Evolutionary conservation across 2,113 vertebrate genomes (phyloP).

Genomic region (Tenrec ecaudatus): DNA sequence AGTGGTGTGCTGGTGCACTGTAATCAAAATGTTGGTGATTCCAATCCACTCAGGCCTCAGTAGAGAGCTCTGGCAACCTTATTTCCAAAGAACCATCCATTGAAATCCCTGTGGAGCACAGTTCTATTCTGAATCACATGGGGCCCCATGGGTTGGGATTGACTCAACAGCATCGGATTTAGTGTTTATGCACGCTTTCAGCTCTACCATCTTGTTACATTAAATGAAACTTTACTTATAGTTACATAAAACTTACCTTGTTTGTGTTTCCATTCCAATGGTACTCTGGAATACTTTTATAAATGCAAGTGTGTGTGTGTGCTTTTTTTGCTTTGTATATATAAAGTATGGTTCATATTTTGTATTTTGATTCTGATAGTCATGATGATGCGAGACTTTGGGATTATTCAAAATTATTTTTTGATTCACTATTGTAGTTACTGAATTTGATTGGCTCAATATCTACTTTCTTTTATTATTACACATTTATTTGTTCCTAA

Average conservation of each 20-base stretch:
- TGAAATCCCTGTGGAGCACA: not conserved
- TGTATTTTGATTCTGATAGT: not conserved
- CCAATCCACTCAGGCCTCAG: not conserved
- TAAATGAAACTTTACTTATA: not conserved
- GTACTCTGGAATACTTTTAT: not conserved
- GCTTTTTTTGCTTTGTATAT: not conserved
- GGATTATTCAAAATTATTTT: not conserved
- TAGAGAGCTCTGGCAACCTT: not conserved
- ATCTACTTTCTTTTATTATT: not conserved
- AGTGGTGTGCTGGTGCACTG: not conserved
- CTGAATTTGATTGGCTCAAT: too few species aligned
- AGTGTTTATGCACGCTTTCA: not conserved
- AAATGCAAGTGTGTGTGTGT: too few species aligned
- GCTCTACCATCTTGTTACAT: not conserved
- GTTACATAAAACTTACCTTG: not conserved
- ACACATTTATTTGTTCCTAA: not conserved
- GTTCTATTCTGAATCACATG: not conserved
- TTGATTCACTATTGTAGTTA: not conserved
- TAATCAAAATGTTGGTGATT: not conserved
- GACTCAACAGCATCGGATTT: not conserved
- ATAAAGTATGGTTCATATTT: not conserved
- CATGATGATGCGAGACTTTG: not conserved
- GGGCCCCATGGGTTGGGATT: not conserved
- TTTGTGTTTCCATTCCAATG: not conserved
- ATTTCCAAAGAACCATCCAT: not conserved